These are phyloP conservation scores for Coronaproctus castanopsis DNA, from an alignment of 2,888 invertebrate genomes.

Conservation along the genomic window DNA sequence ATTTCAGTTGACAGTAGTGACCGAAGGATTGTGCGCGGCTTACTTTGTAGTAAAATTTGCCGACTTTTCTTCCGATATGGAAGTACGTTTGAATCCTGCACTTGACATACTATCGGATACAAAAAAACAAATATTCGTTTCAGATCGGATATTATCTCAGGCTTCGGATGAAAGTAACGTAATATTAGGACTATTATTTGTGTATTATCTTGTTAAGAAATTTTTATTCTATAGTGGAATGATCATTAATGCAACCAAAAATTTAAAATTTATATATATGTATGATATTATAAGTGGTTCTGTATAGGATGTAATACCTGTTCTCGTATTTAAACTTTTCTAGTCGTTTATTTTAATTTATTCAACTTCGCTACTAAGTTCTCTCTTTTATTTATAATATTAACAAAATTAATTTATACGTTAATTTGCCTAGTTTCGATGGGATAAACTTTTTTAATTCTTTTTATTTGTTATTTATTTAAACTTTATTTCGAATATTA, in stretches of 20 bases:
- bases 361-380: too few species aligned
- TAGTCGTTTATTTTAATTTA: too few species aligned
- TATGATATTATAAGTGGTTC: not conserved
- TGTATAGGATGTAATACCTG: too few species aligned
- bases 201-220: not conserved
- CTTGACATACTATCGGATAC: too few species aligned
- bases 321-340: too few species aligned
- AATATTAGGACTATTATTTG: not conserved
- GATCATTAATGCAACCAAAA: not conserved
- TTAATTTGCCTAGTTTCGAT: too few species aligned
- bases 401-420: too few species aligned
- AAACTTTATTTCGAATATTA: too few species aligned
- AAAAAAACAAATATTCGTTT: conserved; percentile 58
- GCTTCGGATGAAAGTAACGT: conserved; percentile 43
- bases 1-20: conserved; percentile 37
- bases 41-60: conserved; percentile 41
- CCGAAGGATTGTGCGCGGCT: conserved; percentile 49
- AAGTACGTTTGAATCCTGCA: too few species aligned
- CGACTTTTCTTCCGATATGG: not conserved
- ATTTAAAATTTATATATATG: not conserved
- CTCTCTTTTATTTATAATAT: too few species aligned
- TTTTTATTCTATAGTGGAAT: not conserved
- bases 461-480: too few species aligned
- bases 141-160: conserved; percentile 55
- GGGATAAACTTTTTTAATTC: too few species aligned